Conservation (phyloP, 2,797 vertebrate species). For the Paguma larvata region DNA sequence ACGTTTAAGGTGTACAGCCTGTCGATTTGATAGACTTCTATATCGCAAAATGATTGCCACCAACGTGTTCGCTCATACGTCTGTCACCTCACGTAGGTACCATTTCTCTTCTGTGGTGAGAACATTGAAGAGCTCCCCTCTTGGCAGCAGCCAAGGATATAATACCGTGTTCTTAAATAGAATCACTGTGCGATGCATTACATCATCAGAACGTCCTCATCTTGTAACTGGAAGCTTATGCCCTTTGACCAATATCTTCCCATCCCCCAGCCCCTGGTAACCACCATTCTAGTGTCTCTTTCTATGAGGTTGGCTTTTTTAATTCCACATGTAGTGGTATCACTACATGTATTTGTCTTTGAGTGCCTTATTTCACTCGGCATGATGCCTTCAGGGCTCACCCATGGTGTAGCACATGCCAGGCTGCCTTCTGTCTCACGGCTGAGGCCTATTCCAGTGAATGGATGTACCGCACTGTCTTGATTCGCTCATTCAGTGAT, state of each 20-base stretch:
- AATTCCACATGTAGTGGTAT: not conserved
- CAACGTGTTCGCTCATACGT: not conserved
- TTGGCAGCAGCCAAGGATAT: not conserved
- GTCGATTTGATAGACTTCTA: not conserved
- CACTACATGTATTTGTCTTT: not conserved
- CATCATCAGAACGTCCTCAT: not conserved
- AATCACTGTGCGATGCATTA: not conserved
- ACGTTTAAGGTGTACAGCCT: not conserved
- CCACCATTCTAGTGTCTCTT: not conserved
- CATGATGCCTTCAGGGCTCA: not conserved
- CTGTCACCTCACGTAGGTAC: not conserved
- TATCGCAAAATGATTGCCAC: not conserved
- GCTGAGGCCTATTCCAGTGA: not conserved
- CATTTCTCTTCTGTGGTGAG: not conserved
- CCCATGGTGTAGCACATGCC: not conserved
- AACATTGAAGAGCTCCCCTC: not conserved
- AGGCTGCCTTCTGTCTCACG: not conserved
- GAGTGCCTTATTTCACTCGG: not conserved
- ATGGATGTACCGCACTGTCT: not conserved
- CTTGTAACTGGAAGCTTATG: not conserved
- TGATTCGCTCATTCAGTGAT: not conserved
- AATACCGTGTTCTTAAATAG: not conserved
- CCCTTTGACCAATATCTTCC: not conserved
- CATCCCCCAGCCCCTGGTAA: fast-evolving
- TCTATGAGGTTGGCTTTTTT: not conserved